Base-by-base conservation (phyloP, 2,113 vertebrate species). In the Clupea harengus region DNA sequence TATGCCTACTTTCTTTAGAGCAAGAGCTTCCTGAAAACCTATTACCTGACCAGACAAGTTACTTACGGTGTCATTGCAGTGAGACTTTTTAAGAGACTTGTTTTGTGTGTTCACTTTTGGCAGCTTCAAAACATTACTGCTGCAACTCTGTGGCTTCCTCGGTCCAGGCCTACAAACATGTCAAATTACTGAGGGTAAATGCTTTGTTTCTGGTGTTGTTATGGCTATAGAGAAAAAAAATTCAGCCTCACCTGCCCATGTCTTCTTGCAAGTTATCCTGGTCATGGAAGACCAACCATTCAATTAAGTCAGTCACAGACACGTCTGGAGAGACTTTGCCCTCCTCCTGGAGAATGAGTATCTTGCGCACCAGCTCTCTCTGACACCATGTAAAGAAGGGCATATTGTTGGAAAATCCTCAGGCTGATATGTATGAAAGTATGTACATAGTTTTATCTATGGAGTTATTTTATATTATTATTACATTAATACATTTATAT, bases 321-420 rank as follows among this genome's bases (percentile, higher is more conserved):
- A 82, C 15, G 8, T 86, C 85, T 6, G 54, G 22, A 17, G 85
- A 45, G 44, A 86, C 28, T n/a, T 47, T 82, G 2, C 85, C 81
- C 45, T 86, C 50, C 46, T 86, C 45, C 81, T 86, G 85, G 17
- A 82, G 52, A 3, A 67, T n/a, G 52, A 86, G 85, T 47, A 86
- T 25, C 44, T n/a, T 67, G 6, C 57, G 32, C 11, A 86, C 54
- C 44, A 82, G 17, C 44, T 49, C 44, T 57, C 67, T 86, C 85
- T 86, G n/a, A n/a, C 7, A 32, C n/a, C 54, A 86, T 45, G 44
- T 46, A 64, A 50, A 28, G 72, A 17, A 18, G n/a, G 4, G 22
- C 32, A 45, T 20, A 44, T 11, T 20, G 44, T 57, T 47, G 45
- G n/a, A 47, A 54, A 28, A 25, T 10, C n/a, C 25, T 6, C 64